Evolutionary conservation across 2,113 vertebrate genomes (phyloP).

Genomic region (Synchiropus splendidus): DNA sequence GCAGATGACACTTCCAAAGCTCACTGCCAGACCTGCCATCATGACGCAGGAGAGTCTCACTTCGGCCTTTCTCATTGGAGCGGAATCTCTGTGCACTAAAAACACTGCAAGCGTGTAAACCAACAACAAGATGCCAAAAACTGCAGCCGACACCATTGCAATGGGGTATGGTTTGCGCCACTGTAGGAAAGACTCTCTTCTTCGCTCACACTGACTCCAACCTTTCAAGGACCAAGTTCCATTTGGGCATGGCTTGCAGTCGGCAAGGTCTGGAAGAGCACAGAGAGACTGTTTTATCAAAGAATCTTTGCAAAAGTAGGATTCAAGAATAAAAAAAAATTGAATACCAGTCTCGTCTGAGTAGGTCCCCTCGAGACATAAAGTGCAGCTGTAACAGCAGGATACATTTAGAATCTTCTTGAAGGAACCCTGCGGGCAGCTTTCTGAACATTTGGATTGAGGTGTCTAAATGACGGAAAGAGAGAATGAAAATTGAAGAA

Average conservation of each 20-base stretch:
- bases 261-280: conserved; percentile 33
- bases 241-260: conserved; percentile 38
- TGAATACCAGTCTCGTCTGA: conserved; percentile 31
- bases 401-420: conserved; percentile 36
- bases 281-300: too few species aligned
- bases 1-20: conserved; percentile 45
- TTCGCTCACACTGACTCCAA: conserved; percentile 14
- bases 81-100: conserved; percentile 22
- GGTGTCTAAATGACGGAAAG: conserved; percentile 9
- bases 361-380: conserved; percentile 31
- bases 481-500: background rate
- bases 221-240: conserved; percentile 37
- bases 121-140: conserved; percentile 40
- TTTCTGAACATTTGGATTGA: conserved; percentile 23
- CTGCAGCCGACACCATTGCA: conserved; percentile 26
- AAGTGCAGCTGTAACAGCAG: conserved; percentile 44
- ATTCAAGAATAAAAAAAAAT: too few species aligned
- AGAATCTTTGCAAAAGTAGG: too few species aligned
- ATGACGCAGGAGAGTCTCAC: conserved; percentile 45
- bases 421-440: conserved; percentile 18
- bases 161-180: conserved; percentile 48
- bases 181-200: conserved; percentile 26
- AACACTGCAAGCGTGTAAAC: conserved; percentile 32
- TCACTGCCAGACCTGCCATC: conserved; percentile 44
- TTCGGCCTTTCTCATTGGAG: conserved; percentile 42